Base-by-base conservation (phyloP, 2,888 invertebrate genomes). In the Philaethria dido region DNA sequence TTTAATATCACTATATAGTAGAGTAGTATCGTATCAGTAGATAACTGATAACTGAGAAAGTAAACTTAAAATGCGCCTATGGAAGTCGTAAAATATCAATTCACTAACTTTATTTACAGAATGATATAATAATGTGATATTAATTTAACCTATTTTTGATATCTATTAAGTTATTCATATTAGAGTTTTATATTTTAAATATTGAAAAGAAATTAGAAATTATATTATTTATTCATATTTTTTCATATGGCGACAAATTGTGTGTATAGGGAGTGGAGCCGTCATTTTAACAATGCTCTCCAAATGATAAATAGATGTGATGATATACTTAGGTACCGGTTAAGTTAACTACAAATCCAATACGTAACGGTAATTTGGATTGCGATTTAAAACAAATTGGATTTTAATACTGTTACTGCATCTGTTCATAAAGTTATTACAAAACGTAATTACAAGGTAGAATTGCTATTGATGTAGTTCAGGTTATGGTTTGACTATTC, bases 381-480 rank as follows among this genome's bases (percentile, higher is more conserved):
- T 44, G n/a, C 25, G 25, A 59, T 59, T 59, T 25, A 59, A 29
- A 4, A 13, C 22, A 59, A 59, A 59, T 59, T 45, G 59, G 44
- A 45, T 16, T 45, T 44, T 59, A 59, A 45, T 59, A 29, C 22
- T 16, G 18, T 44, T 59, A 13, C 14, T 22, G 39, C 13, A 55
- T 36, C 39, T 20, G 25, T 50, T 36, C 20, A 55, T n/a, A n/a
- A n/a, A 25, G n/a, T 50, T 4, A 16, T 50, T 16, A 11, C 50
- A 29, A 50, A 29, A 50, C 29, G 25, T n/a, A 55, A 39, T 39
- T 55, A 55, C 55, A 55, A 39, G 1, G 36, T 9, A 55, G 22
- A 39, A 39, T 55, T 22, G 20, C 22, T 39, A n/a, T 57, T n/a
- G 22, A 55, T 14, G 14, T 39, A 39, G 39, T 3, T 20, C 36